These are phyloP conservation scores for Anarhynchus alexandrinus DNA, from an alignment of 2,113 vertebrate species.

Conservation along the genomic window DNA sequence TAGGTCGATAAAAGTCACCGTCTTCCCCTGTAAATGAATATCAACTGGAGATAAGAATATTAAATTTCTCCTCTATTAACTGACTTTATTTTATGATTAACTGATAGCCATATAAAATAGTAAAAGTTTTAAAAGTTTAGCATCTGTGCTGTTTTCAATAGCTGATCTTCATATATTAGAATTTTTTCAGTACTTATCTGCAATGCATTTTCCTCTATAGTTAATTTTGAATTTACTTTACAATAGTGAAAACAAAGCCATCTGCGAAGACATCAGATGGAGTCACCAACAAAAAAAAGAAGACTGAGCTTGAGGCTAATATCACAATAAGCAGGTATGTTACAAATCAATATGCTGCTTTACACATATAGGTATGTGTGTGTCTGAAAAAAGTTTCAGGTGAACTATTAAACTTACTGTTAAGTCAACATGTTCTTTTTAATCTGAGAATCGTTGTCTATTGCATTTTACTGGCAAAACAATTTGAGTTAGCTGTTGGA, in stretches of 20 bases:
- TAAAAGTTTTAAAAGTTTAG: background rate
- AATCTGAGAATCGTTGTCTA: background rate
- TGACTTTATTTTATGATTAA: background rate
- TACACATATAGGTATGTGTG: too few relatives aligned
- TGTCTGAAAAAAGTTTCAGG: background rate
- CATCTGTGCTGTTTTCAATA: background rate
- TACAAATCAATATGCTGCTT: background rate
- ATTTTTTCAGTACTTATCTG: background rate
- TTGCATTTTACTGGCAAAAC: background rate
- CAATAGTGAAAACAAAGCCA: constrained; percentile 67
- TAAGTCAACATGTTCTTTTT: background rate
- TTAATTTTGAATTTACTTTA: constrained; percentile 55
- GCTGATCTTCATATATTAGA: background rate
- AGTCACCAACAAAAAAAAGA: constrained; percentile 65
- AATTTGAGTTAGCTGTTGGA: background rate
- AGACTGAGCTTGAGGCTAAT: constrained; percentile 61
- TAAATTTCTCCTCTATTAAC: background rate
- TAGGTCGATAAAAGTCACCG: background rate
- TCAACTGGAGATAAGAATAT: background rate
- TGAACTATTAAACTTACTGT: background rate
- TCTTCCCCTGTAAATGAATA: background rate
- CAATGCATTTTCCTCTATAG: background rate
- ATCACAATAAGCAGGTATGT: constrained; percentile 63
- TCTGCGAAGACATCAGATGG: constrained; percentile 69
- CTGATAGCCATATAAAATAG: background rate